Conservation (phyloP, 2,113 vertebrate species). For the Thunnus maccoyii region DNA sequence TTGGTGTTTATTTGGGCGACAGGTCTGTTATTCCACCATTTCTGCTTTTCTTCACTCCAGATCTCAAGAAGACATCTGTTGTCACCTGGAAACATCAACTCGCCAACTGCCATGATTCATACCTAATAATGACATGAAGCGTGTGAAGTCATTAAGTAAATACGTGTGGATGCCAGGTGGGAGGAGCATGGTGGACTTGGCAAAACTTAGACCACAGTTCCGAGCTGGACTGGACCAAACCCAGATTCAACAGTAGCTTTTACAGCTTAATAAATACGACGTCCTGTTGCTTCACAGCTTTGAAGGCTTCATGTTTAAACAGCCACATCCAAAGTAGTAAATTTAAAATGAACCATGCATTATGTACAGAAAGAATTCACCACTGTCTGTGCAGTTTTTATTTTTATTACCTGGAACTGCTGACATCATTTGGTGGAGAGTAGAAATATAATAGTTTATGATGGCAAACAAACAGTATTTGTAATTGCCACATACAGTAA, state of each 20-base stretch:
- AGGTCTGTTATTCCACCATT: no score
- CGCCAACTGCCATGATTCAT: constrained; percentile 31
- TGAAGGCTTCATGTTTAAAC: constrained; percentile 32
- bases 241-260: neutral
- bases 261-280: constrained; percentile 15
- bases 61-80: neutral
- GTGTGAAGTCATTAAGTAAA: constrained; percentile 44
- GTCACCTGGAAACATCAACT: constrained; percentile 37
- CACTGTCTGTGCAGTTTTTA: neutral
- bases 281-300: constrained; percentile 1
- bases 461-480: constrained; percentile 6
- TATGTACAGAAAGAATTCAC: no score
- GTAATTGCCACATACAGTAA: constrained; percentile 9
- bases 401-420: constrained; percentile 33
- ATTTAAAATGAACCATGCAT: no score
- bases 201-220: neutral
- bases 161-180: neutral
- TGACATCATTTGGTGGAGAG: constrained; percentile 9
- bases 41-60: neutral
- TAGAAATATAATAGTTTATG: constrained; percentile 12
- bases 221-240: neutral
- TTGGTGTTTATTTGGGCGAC: no score
- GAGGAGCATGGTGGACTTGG: constrained; percentile 2
- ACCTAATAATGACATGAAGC: constrained; percentile 16
- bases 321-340: constrained; percentile 18